Percentiles rank a stretch among this genome's conserved stretches.
These are phyloP conservation scores for Nysson spinosus DNA, from an alignment of 2,888 invertebrate genomes.

Conservation along the genomic window DNA sequence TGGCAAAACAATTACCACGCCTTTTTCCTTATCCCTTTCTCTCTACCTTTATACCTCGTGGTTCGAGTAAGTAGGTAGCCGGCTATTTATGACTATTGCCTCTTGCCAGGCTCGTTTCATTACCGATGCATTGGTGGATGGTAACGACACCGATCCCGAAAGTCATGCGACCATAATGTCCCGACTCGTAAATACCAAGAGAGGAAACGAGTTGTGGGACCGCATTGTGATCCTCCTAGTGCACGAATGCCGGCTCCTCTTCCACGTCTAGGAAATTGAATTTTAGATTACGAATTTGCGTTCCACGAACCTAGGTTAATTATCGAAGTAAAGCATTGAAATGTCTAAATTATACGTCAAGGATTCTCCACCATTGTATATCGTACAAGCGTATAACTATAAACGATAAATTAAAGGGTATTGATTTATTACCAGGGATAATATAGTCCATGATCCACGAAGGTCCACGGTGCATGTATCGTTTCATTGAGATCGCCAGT, in stretches of 20 bases:
- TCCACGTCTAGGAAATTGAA: constrained; percentile 46
- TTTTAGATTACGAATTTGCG: constrained; percentile 36
- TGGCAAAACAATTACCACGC: constrained; percentile 64
- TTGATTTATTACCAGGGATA: too few species aligned
- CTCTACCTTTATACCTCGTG: background rate
- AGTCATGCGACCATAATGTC: constrained; percentile 65
- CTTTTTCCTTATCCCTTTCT: constrained; percentile 26
- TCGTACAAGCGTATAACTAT: background rate
- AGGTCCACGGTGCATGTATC: constrained; percentile 3
- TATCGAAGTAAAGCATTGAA: background rate
- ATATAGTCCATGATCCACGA: too few species aligned
- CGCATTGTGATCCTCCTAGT: constrained; percentile 28
- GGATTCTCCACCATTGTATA: background rate
- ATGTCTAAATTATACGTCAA: background rate
- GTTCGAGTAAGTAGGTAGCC: constrained; percentile 64
- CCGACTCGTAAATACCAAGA: constrained; percentile 53
- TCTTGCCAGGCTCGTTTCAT: constrained; percentile 62
- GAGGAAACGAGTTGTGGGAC: constrained; percentile 36
- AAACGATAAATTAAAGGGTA: constrained; percentile 7
- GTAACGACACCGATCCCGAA: constrained; percentile 56
- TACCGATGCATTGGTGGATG: constrained; percentile 67
- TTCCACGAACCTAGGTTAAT: constrained; percentile 18
- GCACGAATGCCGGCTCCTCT: background rate
- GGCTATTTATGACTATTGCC: constrained; percentile 68
- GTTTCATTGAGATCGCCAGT: background rate